phyloP scores from a whole-genome alignment of 2,113 vertebrate genomes.

The Lepidothrix coronata region DNA sequence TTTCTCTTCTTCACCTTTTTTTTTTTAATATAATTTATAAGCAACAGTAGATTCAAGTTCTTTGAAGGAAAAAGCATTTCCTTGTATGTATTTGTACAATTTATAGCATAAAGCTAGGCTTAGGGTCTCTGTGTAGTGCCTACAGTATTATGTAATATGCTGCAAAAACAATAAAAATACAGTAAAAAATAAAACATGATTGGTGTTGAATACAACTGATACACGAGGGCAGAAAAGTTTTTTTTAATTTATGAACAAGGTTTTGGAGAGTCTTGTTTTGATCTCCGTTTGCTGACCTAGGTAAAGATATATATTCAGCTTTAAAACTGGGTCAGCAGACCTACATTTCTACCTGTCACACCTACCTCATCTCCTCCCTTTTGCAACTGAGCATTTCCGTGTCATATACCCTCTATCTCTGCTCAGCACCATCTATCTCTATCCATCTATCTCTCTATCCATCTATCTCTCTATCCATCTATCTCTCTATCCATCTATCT shows the following conservation, averaged over 20 bases:
- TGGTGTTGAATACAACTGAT: not conserved
- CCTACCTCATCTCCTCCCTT: not conserved
- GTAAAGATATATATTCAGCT: not conserved
- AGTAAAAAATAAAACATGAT: not conserved
- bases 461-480: no score
- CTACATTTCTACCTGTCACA: not conserved
- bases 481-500: no score
- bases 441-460: no score
- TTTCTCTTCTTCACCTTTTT: not conserved
- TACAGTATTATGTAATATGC: not conserved
- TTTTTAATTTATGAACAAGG: not conserved
- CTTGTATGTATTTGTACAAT: not conserved
- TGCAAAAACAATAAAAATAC: not conserved
- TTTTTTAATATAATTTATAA: not conserved
- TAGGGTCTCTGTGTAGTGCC: not conserved
- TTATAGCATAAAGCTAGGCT: not conserved
- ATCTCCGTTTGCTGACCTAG: not conserved
- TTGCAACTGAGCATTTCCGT: not conserved
- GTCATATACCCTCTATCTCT: not conserved
- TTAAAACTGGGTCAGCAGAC: not conserved
- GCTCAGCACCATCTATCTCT: not conserved
- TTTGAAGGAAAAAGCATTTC: not conserved
- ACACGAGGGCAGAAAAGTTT: not conserved
- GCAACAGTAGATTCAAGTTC: not conserved
- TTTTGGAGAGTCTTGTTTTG: not conserved